phyloP scores from a whole-genome alignment of 1,140 invertebrate species.

The Macrostomum lignano region DNA sequence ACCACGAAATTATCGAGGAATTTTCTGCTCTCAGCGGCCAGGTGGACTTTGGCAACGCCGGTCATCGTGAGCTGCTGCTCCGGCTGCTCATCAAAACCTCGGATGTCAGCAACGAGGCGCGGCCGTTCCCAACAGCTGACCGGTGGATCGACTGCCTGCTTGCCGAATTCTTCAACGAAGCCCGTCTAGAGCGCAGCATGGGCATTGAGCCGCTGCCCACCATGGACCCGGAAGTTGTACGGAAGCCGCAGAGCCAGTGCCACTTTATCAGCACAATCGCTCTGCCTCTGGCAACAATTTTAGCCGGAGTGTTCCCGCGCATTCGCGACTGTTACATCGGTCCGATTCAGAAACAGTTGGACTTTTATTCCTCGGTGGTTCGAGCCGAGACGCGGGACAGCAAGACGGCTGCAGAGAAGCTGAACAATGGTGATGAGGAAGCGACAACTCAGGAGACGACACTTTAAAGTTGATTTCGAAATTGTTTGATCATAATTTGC shows the following conservation, averaged over 20 bases:
- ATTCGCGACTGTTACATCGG: too few relatives aligned
- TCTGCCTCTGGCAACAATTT: too few relatives aligned
- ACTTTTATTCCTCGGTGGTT: too few relatives aligned
- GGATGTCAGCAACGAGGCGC: conserved; percentile 55
- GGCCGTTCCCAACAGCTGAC: conserved; percentile 52
- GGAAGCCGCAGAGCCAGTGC: conserved; percentile 52
- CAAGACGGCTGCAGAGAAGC: too few relatives aligned
- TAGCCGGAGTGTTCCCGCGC: too few relatives aligned
- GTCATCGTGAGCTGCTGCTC: conserved; percentile 30
- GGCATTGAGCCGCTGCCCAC: too few relatives aligned
- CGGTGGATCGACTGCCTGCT: conserved; percentile 51
- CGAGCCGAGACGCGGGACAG: too few relatives aligned
- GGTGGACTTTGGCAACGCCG: not conserved
- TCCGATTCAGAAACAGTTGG: too few relatives aligned
- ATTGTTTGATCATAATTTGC: too few relatives aligned
- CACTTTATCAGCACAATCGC: conserved; percentile 55
- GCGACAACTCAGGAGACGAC: too few relatives aligned
- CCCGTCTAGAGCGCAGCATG: conserved; percentile 7
- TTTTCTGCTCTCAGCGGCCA: conserved; percentile 30
- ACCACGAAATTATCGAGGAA: conserved; percentile 52
- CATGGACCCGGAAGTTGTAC: conserved; percentile 67
- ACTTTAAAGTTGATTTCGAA: too few relatives aligned
- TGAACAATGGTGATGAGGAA: too few relatives aligned
- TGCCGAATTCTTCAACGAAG: conserved; percentile 26
- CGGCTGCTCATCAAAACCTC: conserved; percentile 60